phyloP scores from a whole-genome alignment of 2,797 vertebrate genomes.

The Tragelaphus oryx region DNA sequence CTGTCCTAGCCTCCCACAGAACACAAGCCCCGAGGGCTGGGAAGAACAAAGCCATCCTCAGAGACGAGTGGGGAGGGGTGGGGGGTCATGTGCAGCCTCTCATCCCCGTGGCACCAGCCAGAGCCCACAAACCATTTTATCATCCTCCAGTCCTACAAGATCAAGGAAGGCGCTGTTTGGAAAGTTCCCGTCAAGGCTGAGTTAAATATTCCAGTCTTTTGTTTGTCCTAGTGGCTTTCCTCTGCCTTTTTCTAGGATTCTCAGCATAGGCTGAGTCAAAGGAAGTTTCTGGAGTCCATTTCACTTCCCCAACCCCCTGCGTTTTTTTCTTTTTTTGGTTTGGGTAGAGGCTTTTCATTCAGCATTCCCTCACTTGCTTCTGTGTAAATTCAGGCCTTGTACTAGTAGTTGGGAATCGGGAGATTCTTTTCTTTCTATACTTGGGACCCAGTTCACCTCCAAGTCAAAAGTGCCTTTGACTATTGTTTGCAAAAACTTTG shows the following conservation, averaged over 20 bases:
- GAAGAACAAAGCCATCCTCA: conserved; percentile 83
- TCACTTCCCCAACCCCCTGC: neutral
- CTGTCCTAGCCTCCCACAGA: conserved; percentile 80
- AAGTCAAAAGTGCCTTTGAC: conserved; percentile 22
- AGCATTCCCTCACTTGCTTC: neutral
- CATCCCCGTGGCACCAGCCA: conserved; percentile 81
- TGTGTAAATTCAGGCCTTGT: neutral
- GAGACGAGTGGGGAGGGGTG: conserved; percentile 64
- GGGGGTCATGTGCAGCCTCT: conserved; percentile 73
- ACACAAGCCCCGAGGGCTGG: conserved; percentile 77
- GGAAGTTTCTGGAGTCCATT: neutral
- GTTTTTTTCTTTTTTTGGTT: neutral
- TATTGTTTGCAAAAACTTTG: conserved; percentile 9
- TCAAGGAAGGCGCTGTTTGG: conserved; percentile 78
- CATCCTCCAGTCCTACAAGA: conserved; percentile 73
- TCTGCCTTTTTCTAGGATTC: neutral
- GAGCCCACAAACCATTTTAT: conserved; percentile 82
- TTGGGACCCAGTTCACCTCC: neutral
- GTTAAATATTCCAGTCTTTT: conserved; percentile 67
- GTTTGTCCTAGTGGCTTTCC: conserved; percentile 14
- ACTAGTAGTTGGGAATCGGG: neutral
- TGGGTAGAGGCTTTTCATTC: neutral
- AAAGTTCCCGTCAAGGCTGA: conserved; percentile 71
- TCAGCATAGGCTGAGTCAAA: neutral
- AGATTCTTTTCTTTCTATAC: neutral